Evolutionary conservation across 2,797 vertebrate species (phyloP).

Genomic region (Serranus cabrilla): DNA sequence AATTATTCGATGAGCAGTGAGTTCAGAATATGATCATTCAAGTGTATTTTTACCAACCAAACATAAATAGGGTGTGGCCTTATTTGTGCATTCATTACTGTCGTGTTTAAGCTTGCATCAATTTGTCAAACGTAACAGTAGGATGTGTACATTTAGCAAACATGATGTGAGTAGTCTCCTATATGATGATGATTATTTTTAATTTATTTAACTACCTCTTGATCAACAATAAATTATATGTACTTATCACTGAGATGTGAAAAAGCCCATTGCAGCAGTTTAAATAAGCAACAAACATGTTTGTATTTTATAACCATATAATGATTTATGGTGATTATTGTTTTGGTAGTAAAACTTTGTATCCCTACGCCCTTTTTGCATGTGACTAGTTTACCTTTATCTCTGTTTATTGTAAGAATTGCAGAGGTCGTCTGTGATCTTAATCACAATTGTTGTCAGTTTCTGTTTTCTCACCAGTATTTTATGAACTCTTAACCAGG

Average conservation of each 20-base stretch:
- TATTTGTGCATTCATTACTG: not conserved
- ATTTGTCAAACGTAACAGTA: no score
- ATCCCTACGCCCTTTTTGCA: no score
- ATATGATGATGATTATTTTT: no score
- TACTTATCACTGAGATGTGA: not conserved
- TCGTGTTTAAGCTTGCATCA: not conserved
- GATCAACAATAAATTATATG: no score
- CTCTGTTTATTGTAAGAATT: no score
- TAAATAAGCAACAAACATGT: not conserved
- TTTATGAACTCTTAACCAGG: slow-evolving; percentile 77
- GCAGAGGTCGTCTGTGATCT: no score
- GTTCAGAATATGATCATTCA: not conserved
- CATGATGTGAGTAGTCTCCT: no score
- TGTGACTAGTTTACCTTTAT: no score
- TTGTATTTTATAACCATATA: not conserved
- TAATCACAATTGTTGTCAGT: no score
- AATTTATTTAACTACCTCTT: no score
- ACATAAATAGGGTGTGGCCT: not conserved
- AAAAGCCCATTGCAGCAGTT: not conserved
- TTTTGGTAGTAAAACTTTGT: not conserved
- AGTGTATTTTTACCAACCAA: no score
- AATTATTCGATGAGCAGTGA: not conserved
- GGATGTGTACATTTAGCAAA: no score
- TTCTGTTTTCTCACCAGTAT: slow-evolving; percentile 27
- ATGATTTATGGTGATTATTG: not conserved